These are phyloP conservation scores for Phenganax marumi DNA, from an alignment of 92 coral and sea anemone genomes.

Conservation along the genomic window DNA sequence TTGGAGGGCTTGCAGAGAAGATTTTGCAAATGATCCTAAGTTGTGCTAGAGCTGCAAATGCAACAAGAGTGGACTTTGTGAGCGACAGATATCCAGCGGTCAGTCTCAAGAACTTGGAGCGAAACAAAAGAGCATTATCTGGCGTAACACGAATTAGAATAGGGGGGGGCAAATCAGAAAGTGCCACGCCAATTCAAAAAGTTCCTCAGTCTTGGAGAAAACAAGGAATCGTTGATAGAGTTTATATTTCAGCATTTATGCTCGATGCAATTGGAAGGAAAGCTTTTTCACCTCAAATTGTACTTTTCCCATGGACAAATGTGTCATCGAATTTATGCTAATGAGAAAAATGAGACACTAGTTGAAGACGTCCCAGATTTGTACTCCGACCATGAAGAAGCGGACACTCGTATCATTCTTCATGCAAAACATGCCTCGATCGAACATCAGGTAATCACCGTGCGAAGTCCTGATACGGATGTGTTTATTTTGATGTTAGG, in stretches of 20 bases:
- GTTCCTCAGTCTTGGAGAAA: conserved; percentile 12
- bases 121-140: conserved; percentile 8
- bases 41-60: not conserved
- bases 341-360: not conserved
- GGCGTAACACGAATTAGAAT: conserved; percentile 15
- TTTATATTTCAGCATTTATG: not conserved
- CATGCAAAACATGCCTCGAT: conserved; percentile 12
- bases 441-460: not conserved
- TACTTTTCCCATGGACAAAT: conserved; percentile 5
- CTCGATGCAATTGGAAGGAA: not conserved
- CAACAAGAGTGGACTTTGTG: not conserved
- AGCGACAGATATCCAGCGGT: not conserved
- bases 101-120: not conserved
- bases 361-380: not conserved
- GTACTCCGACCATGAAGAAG: not conserved
- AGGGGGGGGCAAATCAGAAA: conserved; percentile 5
- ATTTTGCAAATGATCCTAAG: not conserved
- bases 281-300: not conserved
- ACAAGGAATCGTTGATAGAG: not conserved
- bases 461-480: not conserved
- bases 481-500: conserved; percentile 15
- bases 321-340: not conserved
- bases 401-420: not conserved
- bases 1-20: conserved; percentile 4
- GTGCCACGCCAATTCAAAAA: not conserved